Base-by-base conservation (phyloP, 2,113 vertebrate genomes). In the Burhinus oedicnemus region DNA sequence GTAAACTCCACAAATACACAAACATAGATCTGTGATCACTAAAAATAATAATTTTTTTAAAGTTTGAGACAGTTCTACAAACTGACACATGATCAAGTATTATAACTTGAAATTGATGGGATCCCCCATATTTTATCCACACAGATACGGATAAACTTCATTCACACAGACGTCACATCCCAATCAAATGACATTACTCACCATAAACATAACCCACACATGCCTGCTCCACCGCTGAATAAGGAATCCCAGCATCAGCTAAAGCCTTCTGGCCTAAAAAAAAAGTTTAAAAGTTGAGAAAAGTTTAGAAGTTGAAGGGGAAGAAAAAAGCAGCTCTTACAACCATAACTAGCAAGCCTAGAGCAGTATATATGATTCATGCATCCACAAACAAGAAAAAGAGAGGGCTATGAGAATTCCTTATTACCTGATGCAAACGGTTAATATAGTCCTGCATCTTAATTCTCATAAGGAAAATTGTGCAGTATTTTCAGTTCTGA, bases 171-270 rank as follows among this genome's bases (percentile, higher is more conserved):
- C 55, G 23, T 57, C 44, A 45, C 44, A 49, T 40, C 36, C 27
- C 79, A 81, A 30, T 7, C 34, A 89, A 81, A 44, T 36, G 52
- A 12, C 9, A 29, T 38, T 89, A 97, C 97, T 76, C 98, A 99
- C 99, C 99, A 51, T 99, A 99, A 90, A 99, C 99, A 19, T 99
- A 99, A 90, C 99, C 99, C 40, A 99, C 98, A 93, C 98, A 99
- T 1, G 99, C 99, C 87, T 99, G 99, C 90, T 99, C 97, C 91
- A 99, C 98, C 1, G 96, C 97, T 71, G 99, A 98, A 89, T 99
- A 99, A 12, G 98, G 98, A 87, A 99, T 95, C 85, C 98, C 98
- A 80, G 99, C 99, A 97, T 99, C 99, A 76, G 96, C 97, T 71
- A 99, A 97, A 58, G 99, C 99, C 68, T 98, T 99, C 97, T 98